Percentiles rank a stretch among this genome's conserved stretches.
Evolutionary conservation across 2,113 vertebrate genomes (phyloP).

Genomic region (Parus major): DNA sequence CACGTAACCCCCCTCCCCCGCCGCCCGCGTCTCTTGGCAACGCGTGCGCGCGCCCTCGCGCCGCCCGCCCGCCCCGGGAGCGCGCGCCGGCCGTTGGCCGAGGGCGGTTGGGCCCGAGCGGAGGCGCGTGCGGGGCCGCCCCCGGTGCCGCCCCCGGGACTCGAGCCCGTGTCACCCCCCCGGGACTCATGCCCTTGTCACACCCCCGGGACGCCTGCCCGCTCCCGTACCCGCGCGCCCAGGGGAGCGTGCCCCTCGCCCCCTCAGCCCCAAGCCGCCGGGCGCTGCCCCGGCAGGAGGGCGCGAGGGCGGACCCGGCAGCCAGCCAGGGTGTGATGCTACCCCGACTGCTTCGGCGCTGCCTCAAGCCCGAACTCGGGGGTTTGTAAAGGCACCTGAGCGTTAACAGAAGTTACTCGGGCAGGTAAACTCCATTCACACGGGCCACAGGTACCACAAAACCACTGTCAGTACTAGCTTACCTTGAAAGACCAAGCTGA

Average conservation of each 20-base stretch:
- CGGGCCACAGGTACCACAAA: background rate
- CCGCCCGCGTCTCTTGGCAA: background rate
- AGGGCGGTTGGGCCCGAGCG: background rate
- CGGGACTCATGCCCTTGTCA: too few species aligned
- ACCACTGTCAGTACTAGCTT: background rate
- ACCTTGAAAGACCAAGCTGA: background rate
- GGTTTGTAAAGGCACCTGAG: background rate
- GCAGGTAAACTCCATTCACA: background rate
- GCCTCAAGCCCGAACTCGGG: accelerated
- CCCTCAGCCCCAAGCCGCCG: background rate
- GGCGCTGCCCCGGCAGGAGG: background rate
- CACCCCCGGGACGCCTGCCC: too few species aligned
- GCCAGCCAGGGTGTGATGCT: accelerated
- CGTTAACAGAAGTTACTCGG: background rate
- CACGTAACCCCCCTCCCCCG: too few species aligned
- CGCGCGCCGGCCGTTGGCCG: background rate
- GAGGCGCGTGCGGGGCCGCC: background rate
- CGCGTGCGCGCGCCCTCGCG: background rate
- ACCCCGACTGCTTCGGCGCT: accelerated
- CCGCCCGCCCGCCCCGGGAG: conserved; percentile 1
- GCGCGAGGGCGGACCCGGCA: background rate
- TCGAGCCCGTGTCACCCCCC: too few species aligned
- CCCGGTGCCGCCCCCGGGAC: too few species aligned
- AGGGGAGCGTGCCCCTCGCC: accelerated
- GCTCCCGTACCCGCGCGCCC: background rate